Percentiles rank a stretch among this genome's conserved stretches.
These are phyloP conservation scores for Eristalis intricaria DNA, from an alignment of 2,888 invertebrate genomes.

Conservation along the genomic window DNA sequence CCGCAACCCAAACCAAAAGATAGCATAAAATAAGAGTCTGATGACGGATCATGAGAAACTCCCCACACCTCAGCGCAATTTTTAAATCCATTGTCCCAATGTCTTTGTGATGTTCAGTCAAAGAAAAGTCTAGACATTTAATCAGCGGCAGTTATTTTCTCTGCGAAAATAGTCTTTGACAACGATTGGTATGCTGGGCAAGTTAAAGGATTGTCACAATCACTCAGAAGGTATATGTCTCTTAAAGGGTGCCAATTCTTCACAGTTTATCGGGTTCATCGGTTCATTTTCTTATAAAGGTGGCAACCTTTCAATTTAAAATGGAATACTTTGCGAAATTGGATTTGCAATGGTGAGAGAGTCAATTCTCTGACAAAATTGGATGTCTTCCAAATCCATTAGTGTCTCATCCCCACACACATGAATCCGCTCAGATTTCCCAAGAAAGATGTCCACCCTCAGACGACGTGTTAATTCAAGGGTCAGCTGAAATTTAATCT, in stretches of 20 bases:
- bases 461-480: slow-evolving; percentile 31
- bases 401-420: not conserved
- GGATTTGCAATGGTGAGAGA: not conserved
- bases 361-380: not conserved
- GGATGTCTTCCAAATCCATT: not conserved
- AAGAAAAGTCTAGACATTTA: not conserved
- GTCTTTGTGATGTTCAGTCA: not conserved
- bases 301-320: not conserved
- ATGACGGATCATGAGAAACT: too few species aligned
- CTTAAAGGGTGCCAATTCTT: not conserved
- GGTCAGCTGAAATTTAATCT: slow-evolving; percentile 36
- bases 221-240: not conserved
- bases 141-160: not conserved
- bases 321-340: not conserved
- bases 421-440: not conserved
- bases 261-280: not conserved
- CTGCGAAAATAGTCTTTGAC: not conserved
- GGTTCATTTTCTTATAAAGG: not conserved
- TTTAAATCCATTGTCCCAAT: not conserved
- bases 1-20: too few species aligned
- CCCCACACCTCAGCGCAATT: not conserved
- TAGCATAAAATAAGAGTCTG: too few species aligned
- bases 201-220: not conserved
- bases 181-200: not conserved
- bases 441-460: not conserved